These are phyloP conservation scores for Drosophila funebris DNA, from an alignment of 1,140 invertebrate species.

Conservation along the genomic window DNA sequence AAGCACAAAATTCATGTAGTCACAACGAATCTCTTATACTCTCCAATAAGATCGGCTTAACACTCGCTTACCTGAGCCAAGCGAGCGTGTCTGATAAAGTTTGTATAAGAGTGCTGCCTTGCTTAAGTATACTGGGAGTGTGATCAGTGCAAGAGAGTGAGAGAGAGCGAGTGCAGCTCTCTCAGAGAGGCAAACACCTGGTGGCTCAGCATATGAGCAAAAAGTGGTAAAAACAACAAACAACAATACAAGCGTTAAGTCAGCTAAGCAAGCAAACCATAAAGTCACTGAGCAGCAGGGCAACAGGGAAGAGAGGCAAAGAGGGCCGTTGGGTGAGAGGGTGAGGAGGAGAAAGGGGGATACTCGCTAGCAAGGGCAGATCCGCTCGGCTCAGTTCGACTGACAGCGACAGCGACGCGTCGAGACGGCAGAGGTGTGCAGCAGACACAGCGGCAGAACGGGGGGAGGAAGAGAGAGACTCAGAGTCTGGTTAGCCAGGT, in stretches of 20 bases:
- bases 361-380: slow-evolving; percentile 1
- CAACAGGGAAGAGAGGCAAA: neutral
- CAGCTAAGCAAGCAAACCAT: slow-evolving; percentile 40
- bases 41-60: slow-evolving; percentile 68
- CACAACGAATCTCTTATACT: slow-evolving; percentile 41
- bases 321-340: too few relatives aligned
- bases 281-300: slow-evolving; percentile 20
- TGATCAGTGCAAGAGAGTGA: slow-evolving; percentile 13
- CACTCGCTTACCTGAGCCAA: slow-evolving; percentile 29
- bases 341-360: neutral
- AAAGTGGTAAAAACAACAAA: slow-evolving; percentile 45
- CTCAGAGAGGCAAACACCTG: slow-evolving; percentile 39
- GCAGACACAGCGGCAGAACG: slow-evolving; percentile 27
- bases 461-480: slow-evolving; percentile 14
- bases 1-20: slow-evolving; percentile 36
- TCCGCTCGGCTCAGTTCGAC: slow-evolving; percentile 14
- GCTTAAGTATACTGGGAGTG: too few relatives aligned
- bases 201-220: slow-evolving; percentile 18
- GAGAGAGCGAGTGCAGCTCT: slow-evolving; percentile 3
- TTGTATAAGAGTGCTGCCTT: slow-evolving; percentile 25
- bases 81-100: neutral
- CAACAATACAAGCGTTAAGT: slow-evolving; percentile 39
- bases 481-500: slow-evolving; percentile 42
- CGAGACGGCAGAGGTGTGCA: slow-evolving; percentile 21
- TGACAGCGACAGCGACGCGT: neutral